Percentiles rank a stretch among this genome's conserved stretches.
Conservation (phyloP, 2,113 vertebrate genomes). For the Pithys albifrons region DNA sequence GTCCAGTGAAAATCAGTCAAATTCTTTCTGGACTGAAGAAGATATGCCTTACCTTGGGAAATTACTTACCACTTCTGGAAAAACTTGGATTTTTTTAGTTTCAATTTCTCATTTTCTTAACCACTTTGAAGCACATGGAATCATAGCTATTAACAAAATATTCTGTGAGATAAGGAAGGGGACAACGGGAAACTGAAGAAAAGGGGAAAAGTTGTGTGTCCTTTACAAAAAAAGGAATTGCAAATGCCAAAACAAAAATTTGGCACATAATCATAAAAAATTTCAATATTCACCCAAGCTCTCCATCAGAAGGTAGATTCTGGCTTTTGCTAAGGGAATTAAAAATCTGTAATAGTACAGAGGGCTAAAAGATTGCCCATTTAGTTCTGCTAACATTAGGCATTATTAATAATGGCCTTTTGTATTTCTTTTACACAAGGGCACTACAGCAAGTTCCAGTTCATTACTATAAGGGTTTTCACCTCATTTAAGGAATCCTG, state of each 20-base stretch:
- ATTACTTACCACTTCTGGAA: not conserved
- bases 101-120: not conserved
- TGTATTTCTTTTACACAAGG: not conserved
- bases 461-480: not conserved
- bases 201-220: not conserved
- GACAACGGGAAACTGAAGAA: not conserved
- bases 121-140: not conserved
- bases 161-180: not conserved
- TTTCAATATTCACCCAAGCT: not conserved
- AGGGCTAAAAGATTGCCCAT: not conserved
- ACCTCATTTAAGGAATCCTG: not conserved
- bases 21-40: not conserved
- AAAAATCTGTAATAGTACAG: not conserved
- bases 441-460: not conserved
- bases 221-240: not conserved
- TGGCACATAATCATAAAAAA: not conserved
- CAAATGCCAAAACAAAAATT: not conserved
- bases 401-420: not conserved
- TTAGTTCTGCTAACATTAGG: not conserved
- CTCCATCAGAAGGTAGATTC: not conserved
- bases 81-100: not conserved
- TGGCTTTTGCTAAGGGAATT: not conserved
- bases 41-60: not conserved
- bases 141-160: not conserved
- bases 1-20: not conserved